Percentiles rank a stretch among this genome's conserved stretches.
phyloP scores from a whole-genome alignment of 2,113 vertebrate genomes.

The Struthidea cinerea region DNA sequence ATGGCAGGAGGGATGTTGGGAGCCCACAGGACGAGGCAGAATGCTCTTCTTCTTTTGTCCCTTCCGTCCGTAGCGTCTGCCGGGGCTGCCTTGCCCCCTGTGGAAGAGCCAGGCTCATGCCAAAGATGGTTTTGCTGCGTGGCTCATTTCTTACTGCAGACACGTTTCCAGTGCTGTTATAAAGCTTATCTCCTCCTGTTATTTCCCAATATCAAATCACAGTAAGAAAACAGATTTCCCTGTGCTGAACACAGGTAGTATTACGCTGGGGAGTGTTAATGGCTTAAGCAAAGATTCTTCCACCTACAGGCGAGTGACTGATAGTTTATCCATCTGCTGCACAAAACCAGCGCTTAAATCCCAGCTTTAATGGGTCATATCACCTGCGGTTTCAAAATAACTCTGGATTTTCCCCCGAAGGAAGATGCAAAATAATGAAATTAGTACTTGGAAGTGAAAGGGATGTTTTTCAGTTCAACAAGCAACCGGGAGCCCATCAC shows the following conservation, averaged over 20 bases:
- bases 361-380: conserved; percentile 50
- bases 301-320: conserved; percentile 69
- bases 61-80: not conserved
- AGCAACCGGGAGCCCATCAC: not conserved
- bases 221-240: conserved; percentile 72
- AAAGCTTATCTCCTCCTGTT: conserved; percentile 70
- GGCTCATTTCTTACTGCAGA: conserved; percentile 41
- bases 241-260: conserved; percentile 68
- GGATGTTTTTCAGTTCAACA: conserved; percentile 5
- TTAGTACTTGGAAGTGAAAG: not conserved
- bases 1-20: not conserved
- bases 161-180: conserved; percentile 59
- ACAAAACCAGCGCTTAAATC: conserved; percentile 58
- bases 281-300: conserved; percentile 78
- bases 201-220: conserved; percentile 72
- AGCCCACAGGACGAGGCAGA: not conserved
- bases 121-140: not conserved
- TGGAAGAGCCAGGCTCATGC: not conserved
- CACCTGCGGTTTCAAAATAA: conserved; percentile 67
- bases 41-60: not conserved
- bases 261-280: conserved; percentile 70
- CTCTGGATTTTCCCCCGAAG: not conserved
- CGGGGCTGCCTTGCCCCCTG: not conserved
- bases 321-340: conserved; percentile 77
- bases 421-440: conserved; percentile 36